Evolutionary conservation across 2,888 invertebrate species (phyloP).

Genomic region (Belgica antarctica): DNA sequence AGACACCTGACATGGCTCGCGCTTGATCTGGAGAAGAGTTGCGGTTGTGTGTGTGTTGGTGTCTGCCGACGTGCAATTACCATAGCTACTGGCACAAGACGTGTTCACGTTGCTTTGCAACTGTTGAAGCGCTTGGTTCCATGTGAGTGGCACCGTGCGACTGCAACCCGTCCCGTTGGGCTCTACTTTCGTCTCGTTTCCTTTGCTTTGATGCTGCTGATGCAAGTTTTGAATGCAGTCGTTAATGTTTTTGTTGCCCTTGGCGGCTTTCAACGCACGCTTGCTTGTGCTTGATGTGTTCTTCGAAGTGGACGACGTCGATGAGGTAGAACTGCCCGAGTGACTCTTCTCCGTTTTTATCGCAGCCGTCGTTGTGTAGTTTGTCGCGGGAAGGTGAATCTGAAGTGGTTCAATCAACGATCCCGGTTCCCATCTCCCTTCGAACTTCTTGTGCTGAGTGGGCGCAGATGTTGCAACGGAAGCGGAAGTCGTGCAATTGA

Average conservation of each 20-base stretch:
- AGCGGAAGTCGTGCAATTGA: constrained; percentile 46
- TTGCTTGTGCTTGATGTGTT: background rate
- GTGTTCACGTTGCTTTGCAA: background rate
- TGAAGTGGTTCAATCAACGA: constrained; percentile 47
- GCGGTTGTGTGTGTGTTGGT: constrained; percentile 4
- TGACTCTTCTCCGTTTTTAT: constrained; percentile 47
- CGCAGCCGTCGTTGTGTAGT: constrained; percentile 44
- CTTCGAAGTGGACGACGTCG: constrained; percentile 39
- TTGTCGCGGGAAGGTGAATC: constrained; percentile 46
- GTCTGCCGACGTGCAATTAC: constrained; percentile 17
- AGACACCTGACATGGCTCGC: constrained; percentile 55
- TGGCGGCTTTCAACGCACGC: background rate
- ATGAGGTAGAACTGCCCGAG: constrained; percentile 44
- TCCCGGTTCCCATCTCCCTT: constrained; percentile 47
- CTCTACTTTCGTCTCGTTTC: background rate
- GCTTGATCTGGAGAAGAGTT: constrained; percentile 49
- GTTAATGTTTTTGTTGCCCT: constrained; percentile 38
- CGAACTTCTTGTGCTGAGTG: constrained; percentile 45
- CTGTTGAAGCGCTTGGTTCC: constrained; percentile 45
- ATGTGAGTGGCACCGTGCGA: constrained; percentile 47
- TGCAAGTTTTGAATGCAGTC: constrained; percentile 41
- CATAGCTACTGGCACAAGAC: background rate
- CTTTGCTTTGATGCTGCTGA: constrained; percentile 42
- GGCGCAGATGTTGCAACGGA: constrained; percentile 44
- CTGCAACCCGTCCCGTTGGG: constrained; percentile 45